phyloP scores from a whole-genome alignment of 2,888 invertebrate genomes.

The Ichneumoninae sp. region DNA sequence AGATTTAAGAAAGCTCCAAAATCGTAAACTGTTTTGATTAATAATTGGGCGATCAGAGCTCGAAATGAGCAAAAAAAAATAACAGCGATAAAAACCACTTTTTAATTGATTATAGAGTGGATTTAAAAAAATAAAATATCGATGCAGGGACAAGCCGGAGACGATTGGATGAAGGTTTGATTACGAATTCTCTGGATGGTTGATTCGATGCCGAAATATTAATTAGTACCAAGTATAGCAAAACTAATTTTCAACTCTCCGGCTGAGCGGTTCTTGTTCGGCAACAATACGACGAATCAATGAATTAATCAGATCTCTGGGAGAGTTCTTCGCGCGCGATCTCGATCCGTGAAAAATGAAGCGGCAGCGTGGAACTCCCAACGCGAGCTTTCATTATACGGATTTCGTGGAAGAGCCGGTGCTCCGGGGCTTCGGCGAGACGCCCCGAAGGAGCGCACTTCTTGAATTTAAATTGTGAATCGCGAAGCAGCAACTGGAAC shows the following conservation, averaged over 20 bases:
- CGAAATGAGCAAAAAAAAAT: not conserved
- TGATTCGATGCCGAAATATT: slow-evolving; percentile 25
- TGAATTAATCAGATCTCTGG: slow-evolving; percentile 32
- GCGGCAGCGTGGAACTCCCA: not conserved
- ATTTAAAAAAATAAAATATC: not conserved
- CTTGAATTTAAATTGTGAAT: slow-evolving; percentile 65
- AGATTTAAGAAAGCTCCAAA: not conserved
- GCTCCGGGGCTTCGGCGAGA: slow-evolving; percentile 15
- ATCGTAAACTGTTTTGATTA: not conserved
- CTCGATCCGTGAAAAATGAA: slow-evolving; percentile 43
- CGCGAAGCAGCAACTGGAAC: slow-evolving; percentile 47
- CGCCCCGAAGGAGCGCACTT: slow-evolving; percentile 37
- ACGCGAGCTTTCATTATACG: slow-evolving; percentile 36
- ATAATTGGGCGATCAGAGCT: slow-evolving; percentile 2
- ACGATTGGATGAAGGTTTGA: not conserved
- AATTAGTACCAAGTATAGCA: slow-evolving; percentile 29
- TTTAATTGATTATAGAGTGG: not conserved
- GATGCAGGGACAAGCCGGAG: not conserved
- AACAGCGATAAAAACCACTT: not conserved
- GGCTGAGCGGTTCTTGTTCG: not conserved
- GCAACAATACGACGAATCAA: slow-evolving; percentile 29
- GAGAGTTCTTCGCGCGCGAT: slow-evolving; percentile 26
- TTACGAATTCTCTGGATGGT: not conserved
- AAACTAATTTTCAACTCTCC: slow-evolving; percentile 29
- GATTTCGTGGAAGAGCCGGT: slow-evolving; percentile 54